Evolutionary conservation across 2,797 vertebrate genomes (phyloP).

Genomic region (Babyrousa celebensis): DNA sequence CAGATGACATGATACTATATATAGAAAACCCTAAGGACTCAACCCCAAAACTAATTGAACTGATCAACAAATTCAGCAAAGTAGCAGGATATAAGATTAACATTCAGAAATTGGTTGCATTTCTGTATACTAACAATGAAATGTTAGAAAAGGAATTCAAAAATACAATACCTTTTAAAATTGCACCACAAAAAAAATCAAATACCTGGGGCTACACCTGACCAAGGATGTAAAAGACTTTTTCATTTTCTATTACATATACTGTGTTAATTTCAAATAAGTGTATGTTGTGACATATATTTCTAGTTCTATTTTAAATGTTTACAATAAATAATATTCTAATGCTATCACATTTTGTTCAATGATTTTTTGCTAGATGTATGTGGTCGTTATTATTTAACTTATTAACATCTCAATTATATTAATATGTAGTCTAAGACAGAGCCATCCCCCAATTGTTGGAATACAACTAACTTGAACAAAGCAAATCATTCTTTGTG

Average conservation of each 20-base stretch:
- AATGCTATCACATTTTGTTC: not conserved
- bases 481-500: not conserved
- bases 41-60: too few species aligned
- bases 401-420: not conserved
- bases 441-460: not conserved
- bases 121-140: too few species aligned
- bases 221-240: too few species aligned
- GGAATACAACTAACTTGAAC: not conserved
- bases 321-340: not conserved
- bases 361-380: not conserved
- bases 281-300: not conserved
- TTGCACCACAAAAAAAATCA: too few species aligned
- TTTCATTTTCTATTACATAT: not conserved
- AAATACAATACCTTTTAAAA: too few species aligned
- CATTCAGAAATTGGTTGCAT: too few species aligned
- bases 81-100: too few species aligned
- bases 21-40: too few species aligned
- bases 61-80: too few species aligned
- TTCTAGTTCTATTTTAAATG: not conserved
- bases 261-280: not conserved
- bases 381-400: not conserved
- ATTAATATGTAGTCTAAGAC: not conserved
- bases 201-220: too few species aligned
- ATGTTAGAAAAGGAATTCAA: too few species aligned
- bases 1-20: too few species aligned